phyloP scores from a whole-genome alignment of 2,888 invertebrate species.

The Drosophila phalerata region DNA sequence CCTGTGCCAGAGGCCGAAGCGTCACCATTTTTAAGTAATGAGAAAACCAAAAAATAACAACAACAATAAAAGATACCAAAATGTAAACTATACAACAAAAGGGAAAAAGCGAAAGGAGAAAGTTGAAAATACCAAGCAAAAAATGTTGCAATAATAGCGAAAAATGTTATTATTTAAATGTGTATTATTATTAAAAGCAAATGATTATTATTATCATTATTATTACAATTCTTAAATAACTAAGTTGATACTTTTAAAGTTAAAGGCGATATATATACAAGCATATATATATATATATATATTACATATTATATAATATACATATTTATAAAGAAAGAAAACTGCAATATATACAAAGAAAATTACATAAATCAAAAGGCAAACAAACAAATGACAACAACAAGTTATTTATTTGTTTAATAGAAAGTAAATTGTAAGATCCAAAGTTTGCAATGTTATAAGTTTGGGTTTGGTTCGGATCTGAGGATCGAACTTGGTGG shows the following conservation, averaged over 20 bases:
- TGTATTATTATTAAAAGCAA: constrained; percentile 67
- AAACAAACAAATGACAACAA: constrained; percentile 25
- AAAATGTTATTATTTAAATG: constrained; percentile 80
- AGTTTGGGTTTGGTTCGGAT: constrained; percentile 5
- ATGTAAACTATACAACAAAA: constrained; percentile 28
- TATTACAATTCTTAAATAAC: constrained; percentile 62
- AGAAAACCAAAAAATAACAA: constrained; percentile 35
- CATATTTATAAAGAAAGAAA: constrained; percentile 49
- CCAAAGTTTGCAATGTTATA: constrained; percentile 27
- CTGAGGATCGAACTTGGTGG: neutral
- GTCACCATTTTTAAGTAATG: constrained; percentile 71
- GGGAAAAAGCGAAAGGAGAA: constrained; percentile 22
- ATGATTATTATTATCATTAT: constrained; percentile 66
- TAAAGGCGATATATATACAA: constrained; percentile 64
- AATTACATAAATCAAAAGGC: constrained; percentile 69
- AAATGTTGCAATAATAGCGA: constrained; percentile 78
- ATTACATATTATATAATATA: constrained; percentile 29
- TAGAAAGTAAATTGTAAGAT: constrained; percentile 18
- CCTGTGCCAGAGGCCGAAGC: constrained; percentile 47
- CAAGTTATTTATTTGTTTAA: constrained; percentile 53
- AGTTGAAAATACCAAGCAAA: constrained; percentile 17
- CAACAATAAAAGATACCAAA: constrained; percentile 24
- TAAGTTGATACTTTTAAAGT: constrained; percentile 80
- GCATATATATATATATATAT: constrained; percentile 20
- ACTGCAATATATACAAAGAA: constrained; percentile 74